phyloP scores from a whole-genome alignment of 2,797 vertebrate genomes.

The Sebastolobus alascanus region DNA sequence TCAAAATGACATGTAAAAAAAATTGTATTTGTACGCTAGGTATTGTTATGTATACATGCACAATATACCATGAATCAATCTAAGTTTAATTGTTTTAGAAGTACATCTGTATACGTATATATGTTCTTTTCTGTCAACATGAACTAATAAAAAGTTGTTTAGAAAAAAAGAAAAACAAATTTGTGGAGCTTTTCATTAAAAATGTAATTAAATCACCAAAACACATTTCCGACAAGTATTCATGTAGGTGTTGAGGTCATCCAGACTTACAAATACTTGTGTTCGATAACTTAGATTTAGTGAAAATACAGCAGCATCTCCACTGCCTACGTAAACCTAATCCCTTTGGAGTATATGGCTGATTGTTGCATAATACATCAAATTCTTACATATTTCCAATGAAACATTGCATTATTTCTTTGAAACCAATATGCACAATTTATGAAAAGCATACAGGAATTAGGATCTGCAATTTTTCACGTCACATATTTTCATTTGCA shows the following conservation, averaged over 20 bases:
- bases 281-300: not conserved
- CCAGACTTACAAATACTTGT: not conserved
- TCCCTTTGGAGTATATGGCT: not conserved
- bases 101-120: too few relatives aligned
- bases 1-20: not conserved
- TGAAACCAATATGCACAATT: not conserved
- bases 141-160: too few relatives aligned
- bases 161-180: not conserved
- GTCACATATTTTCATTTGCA: not conserved
- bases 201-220: not conserved
- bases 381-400: not conserved
- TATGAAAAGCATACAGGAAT: not conserved
- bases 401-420: not conserved
- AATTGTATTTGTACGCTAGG: too few relatives aligned
- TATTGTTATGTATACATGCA: too few relatives aligned
- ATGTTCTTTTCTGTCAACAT: too few relatives aligned
- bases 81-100: too few relatives aligned
- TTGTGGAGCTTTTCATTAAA: not conserved
- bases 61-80: too few relatives aligned
- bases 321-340: not conserved
- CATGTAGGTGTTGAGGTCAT: not conserved
- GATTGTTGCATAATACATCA: not conserved
- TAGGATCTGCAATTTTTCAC: not conserved
- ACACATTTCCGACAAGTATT: not conserved
- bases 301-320: not conserved